Base-by-base conservation (phyloP, 2,113 vertebrate genomes). In the Cavia aperea region DNA sequence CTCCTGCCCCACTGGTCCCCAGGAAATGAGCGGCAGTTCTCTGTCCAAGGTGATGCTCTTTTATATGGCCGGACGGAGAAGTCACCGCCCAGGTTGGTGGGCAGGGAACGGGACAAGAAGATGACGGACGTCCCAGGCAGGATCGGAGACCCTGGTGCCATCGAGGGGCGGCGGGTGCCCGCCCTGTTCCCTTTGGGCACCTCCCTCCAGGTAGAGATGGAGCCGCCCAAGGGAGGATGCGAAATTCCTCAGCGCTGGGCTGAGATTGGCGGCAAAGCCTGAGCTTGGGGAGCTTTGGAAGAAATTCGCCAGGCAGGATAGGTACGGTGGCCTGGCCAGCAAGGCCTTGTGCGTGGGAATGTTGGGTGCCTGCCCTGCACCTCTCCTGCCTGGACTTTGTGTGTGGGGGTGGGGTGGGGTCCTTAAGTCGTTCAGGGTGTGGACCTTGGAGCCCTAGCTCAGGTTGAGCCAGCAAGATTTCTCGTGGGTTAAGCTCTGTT, bases 81-180 rank as follows among this genome's bases (percentile, higher is more conserved):
- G 91, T 92, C 93, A 56, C 90, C 33, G 73, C 90, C 75, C 91
- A 70, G 88, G 24, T 58, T 56, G 82, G 86, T 81, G 24, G 31
- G 39, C 65, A 18, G 31, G 70, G 58, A 84, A 43, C 3, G 10
- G 23, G 51, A 10, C 11, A 2, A 29, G 75, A 60, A 89, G 62
- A 81, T 54, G 62, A 81, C 31, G 2, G 62, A 81, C 31, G 2
- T 21, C 49, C 51, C 33, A 1, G 54, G 68, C n/a, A 65, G 49
- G 33, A 65, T 79, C 46, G 0, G 56, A 72, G 81, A 58, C 60
- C 79, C 60, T 4, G 1, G 60, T 51, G 31, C 49, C 77, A 49
- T n/a, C 1, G 1, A 66, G 16, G 51, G 19, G n/a, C 63, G 36
- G 39, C 73, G 1, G 60, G 54, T 72, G 75, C 11, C 14, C 33